Evolutionary conservation across 2,888 invertebrate genomes (phyloP), one percentile per base, ranked within the genome.

Genomic region (Elaeidobius kamerunicus): DNA sequence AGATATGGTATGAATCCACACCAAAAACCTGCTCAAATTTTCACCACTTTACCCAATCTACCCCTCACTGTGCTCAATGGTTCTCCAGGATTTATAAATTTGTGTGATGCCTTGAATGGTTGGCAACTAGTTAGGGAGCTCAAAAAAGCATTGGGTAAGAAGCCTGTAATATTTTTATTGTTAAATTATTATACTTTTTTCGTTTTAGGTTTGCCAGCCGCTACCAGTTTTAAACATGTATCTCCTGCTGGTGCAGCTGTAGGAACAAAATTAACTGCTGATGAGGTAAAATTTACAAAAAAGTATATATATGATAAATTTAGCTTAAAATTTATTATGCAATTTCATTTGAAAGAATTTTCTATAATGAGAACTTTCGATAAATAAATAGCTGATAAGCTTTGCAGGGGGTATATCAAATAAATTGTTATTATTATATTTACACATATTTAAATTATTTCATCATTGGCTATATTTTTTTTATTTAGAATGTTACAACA

Each of bases 1-100:
- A 82, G 96, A 65, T 98, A 99, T 73, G 98, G 86, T 47, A 96
- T 96, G 92, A 98, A 98, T 75, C 98, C 98, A 0, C 98, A 98
- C 70, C 98, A 98, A 70, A 93, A 92, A 69, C 95, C 95, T 0
- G 96, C 96, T 0, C 95, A 95, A 68, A 76, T 97, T 4, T 96
- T 83, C 71, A 93, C 93, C 0, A 87, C 83, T 0, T 72, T 84
- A 16, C 79, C 86, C 45, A 78, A 85, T 44, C 76, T 98, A 46
- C 98, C 98, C 0, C 72, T 98, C 4, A 86, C 78, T 58, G 93
- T 96, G 2, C 70, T 96, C 18, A 97, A 97, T 73, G 96, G 96
- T 6, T 86, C 95, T 0, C 98, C 98, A 0, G 98, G 98, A 1
- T 99, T 89, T 72, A 97, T 99, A 63, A 99, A 99, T 74, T 79